These are phyloP conservation scores for Schlechtendalia chinensis DNA, from an alignment of 1,140 invertebrate species.

Conservation along the genomic window DNA sequence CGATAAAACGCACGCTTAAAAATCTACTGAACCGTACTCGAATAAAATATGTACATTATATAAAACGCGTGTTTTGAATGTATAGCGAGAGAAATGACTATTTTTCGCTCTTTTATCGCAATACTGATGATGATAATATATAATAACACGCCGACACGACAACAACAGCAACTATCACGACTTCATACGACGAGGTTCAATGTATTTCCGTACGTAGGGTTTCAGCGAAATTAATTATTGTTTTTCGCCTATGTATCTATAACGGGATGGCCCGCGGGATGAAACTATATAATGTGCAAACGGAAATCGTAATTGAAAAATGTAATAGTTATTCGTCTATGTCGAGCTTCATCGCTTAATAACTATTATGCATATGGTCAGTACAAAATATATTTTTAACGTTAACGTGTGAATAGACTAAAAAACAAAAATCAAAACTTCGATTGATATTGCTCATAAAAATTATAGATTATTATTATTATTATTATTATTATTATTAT, in stretches of 20 bases:
- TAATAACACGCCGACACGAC: background rate
- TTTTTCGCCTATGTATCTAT: background rate
- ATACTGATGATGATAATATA: background rate
- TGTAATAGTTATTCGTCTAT: background rate
- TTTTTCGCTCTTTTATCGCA: background rate
- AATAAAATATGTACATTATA: background rate
- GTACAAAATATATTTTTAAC: too few relatives aligned
- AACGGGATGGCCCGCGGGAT: too few relatives aligned
- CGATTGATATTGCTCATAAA: too few relatives aligned
- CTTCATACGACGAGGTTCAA: background rate
- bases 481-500: too few relatives aligned
- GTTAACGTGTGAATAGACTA: too few relatives aligned
- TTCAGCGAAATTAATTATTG: slow-evolving; percentile 25
- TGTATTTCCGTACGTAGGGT: background rate
- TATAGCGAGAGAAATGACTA: background rate
- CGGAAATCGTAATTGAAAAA: background rate
- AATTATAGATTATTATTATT: too few relatives aligned
- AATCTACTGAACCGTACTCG: background rate
- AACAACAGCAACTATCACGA: background rate
- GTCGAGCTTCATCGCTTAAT: background rate
- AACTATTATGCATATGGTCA: too few relatives aligned
- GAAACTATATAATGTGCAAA: background rate
- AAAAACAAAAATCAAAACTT: too few relatives aligned
- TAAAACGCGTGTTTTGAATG: too few relatives aligned
- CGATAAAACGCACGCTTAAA: background rate